Conservation (phyloP, 1,140 invertebrate genomes). For the Sarcophaga peregrina region DNA sequence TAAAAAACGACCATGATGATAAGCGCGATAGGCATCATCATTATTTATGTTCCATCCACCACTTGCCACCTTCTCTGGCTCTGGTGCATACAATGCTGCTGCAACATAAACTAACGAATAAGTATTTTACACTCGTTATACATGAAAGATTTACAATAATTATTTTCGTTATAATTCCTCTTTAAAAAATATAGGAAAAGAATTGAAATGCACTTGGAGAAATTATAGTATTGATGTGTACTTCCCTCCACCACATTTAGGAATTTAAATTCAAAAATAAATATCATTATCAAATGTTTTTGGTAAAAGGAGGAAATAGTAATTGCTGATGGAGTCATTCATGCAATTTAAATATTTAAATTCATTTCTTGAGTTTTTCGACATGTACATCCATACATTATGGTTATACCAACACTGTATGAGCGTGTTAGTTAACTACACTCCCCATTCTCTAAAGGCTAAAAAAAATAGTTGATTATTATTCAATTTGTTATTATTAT, state of each 20-base stretch:
- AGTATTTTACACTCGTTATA: background rate
- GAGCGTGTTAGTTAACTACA: too few relatives aligned
- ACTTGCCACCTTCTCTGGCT: background rate
- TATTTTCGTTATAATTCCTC: background rate
- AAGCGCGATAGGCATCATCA: background rate
- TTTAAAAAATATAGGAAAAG: constrained; percentile 6
- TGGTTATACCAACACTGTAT: too few relatives aligned
- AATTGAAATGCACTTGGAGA: background rate
- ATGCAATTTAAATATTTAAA: too few relatives aligned
- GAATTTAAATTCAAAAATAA: background rate
- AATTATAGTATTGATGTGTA: background rate
- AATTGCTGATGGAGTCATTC: background rate
- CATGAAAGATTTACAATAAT: constrained; percentile 14
- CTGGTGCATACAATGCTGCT: background rate
- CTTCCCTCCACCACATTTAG: too few relatives aligned
- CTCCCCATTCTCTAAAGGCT: too few relatives aligned
- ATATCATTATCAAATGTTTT: background rate
- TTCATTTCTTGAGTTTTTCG: too few relatives aligned
- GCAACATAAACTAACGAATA: background rate
- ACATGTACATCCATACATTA: too few relatives aligned
- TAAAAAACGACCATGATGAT: background rate
- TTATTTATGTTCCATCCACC: background rate
- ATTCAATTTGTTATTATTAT: too few relatives aligned
- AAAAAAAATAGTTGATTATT: too few relatives aligned
- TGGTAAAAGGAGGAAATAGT: constrained; percentile 4